Conservation (phyloP, 2,888 invertebrate species). For the Anticlea derivata region DNA sequence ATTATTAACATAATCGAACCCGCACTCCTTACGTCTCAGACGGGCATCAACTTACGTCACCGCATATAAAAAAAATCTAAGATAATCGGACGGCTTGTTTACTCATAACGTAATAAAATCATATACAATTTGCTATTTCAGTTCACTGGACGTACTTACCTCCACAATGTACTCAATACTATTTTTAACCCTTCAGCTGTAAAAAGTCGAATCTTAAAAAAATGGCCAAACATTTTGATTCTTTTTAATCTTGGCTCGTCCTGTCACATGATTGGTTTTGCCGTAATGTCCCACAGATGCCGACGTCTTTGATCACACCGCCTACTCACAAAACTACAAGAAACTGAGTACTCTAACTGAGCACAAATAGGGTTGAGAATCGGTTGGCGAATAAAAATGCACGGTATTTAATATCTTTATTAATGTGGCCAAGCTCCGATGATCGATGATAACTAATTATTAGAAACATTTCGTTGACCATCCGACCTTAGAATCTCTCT, state of each 20-base stretch:
- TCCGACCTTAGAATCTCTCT: constrained; percentile 53
- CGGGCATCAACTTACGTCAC: too few species aligned
- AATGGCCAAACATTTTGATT: constrained; percentile 60
- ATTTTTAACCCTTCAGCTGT: constrained; percentile 13
- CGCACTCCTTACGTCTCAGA: too few species aligned
- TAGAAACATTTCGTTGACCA: constrained; percentile 77
- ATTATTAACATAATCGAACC: too few species aligned
- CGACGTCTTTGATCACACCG: constrained; percentile 70
- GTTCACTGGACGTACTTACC: not conserved
- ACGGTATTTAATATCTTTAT: constrained; percentile 79
- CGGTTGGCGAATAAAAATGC: constrained; percentile 23
- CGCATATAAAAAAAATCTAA: too few species aligned
- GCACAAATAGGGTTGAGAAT: constrained; percentile 14
- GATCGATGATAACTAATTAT: constrained; percentile 81
- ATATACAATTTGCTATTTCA: not conserved
- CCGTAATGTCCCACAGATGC: constrained; percentile 66
- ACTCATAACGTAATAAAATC: too few species aligned
- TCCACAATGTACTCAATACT: not conserved
- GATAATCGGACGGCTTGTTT: too few species aligned
- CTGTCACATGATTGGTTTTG: constrained; percentile 77
- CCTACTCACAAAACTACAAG: constrained; percentile 38
- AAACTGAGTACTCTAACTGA: constrained; percentile 19
- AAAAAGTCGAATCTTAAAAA: constrained; percentile 38
- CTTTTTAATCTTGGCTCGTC: constrained; percentile 47
- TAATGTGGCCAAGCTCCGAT: constrained; percentile 74